Evolutionary conservation across 2,888 invertebrate species (phyloP).

Genomic region (Sericinus montela): DNA sequence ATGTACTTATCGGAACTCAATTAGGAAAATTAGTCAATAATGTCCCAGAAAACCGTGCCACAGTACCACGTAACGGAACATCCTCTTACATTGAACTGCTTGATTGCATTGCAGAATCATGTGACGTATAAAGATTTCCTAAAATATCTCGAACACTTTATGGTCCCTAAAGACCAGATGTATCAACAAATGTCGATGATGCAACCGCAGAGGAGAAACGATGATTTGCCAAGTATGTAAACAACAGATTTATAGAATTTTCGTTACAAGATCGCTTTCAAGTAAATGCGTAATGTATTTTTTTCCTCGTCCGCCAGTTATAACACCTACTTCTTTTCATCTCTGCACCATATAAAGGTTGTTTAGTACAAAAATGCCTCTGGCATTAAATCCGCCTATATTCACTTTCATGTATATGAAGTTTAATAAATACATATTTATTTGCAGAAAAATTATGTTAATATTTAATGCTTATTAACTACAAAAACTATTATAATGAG

Average conservation of each 20-base stretch:
- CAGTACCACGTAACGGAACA: neutral
- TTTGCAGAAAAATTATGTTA: too few relatives aligned
- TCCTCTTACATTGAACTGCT: constrained; percentile 2
- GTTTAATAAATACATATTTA: too few relatives aligned
- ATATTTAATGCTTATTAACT: too few relatives aligned
- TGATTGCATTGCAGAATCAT: constrained; percentile 72
- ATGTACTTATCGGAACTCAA: neutral
- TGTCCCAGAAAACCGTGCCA: neutral
- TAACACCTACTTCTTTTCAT: too few relatives aligned
- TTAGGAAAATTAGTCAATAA: constrained; percentile 7
- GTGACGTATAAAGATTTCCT: constrained; percentile 85
- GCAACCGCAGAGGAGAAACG: constrained; percentile 51
- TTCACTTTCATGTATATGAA: too few relatives aligned
- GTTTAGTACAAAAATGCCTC: too few relatives aligned
- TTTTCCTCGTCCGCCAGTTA: too few relatives aligned
- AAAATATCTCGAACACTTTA: constrained; percentile 82
- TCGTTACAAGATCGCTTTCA: neutral
- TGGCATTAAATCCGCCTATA: too few relatives aligned
- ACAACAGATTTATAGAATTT: neutral
- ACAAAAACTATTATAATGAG: too few relatives aligned
- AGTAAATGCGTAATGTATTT: too few relatives aligned
- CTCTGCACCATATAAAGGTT: too few relatives aligned
- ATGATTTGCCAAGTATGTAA: constrained; percentile 54
- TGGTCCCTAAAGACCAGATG: constrained; percentile 68
- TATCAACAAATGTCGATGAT: constrained; percentile 65